These are phyloP conservation scores for Saccopteryx leptura DNA, from an alignment of 2,113 vertebrate genomes.

Conservation along the genomic window DNA sequence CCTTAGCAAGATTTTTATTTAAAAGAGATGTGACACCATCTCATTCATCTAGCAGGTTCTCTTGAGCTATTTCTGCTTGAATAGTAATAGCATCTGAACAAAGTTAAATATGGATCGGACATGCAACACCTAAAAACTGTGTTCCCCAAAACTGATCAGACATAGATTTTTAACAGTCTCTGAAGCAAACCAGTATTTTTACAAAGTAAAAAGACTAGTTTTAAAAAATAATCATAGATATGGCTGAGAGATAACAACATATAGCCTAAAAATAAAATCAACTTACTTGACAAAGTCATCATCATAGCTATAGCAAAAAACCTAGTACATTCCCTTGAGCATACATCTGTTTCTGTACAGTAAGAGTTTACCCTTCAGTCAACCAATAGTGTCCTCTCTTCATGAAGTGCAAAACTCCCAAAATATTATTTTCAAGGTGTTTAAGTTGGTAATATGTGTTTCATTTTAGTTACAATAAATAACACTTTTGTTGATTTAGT, in stretches of 20 bases:
- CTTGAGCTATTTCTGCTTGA: slow-evolving; percentile 40
- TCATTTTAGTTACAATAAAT: slow-evolving; percentile 42
- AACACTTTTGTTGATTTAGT: slow-evolving; percentile 20
- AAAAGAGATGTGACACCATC: neutral
- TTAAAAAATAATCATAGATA: neutral
- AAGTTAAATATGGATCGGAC: slow-evolving; percentile 51
- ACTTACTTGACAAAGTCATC: slow-evolving; percentile 6
- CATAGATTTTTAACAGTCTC: slow-evolving; percentile 45
- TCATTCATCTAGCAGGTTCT: slow-evolving; percentile 35
- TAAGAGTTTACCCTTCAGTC: neutral
- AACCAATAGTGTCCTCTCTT: neutral
- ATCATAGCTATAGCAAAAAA: slow-evolving; percentile 12
- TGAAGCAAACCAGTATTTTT: slow-evolving; percentile 35
- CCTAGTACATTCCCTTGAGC: neutral
- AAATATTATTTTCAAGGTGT: slow-evolving; percentile 17
- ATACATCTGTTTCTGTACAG: neutral
- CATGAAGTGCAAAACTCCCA: neutral
- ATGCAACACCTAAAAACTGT: neutral
- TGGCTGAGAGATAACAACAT: neutral
- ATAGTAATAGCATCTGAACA: neutral
- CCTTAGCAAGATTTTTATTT: slow-evolving; percentile 21
- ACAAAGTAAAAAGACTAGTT: slow-evolving; percentile 18
- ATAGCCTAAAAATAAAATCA: slow-evolving; percentile 40
- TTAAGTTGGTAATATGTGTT: neutral
- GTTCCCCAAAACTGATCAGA: slow-evolving; percentile 26